Evolutionary conservation across 2,888 invertebrate genomes (phyloP).

Genomic region (Coenonympha arcania): DNA sequence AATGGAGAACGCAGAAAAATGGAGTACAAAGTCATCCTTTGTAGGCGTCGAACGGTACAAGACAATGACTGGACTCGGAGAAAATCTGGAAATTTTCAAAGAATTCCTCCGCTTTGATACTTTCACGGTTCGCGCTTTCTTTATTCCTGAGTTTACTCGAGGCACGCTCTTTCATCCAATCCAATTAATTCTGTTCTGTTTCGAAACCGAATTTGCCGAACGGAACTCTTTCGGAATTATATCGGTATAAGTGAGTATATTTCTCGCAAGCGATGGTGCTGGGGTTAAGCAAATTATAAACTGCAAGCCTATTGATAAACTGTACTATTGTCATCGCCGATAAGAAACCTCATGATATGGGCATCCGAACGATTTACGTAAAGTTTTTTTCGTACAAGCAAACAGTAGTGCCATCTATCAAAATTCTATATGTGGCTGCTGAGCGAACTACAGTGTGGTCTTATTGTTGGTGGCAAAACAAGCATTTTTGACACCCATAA

Average conservation of each 20-base stretch:
- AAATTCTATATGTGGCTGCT: too few relatives aligned
- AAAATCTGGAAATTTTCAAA: conserved; percentile 32
- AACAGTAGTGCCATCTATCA: too few relatives aligned
- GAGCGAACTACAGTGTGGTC: too few relatives aligned
- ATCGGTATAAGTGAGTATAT: neutral
- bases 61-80: conserved; percentile 24
- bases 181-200: conserved; percentile 5
- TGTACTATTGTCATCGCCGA: too few relatives aligned
- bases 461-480: too few relatives aligned
- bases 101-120: conserved; percentile 23
- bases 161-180: conserved; percentile 2
- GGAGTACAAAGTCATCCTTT: conserved; percentile 39
- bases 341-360: too few relatives aligned
- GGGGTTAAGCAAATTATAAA: neutral
- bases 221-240: neutral
- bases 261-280: neutral
- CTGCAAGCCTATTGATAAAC: too few relatives aligned
- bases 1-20: conserved; percentile 55
- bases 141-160: neutral
- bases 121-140: conserved; percentile 9
- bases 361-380: too few relatives aligned
- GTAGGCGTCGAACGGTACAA: conserved; percentile 23
- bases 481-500: too few relatives aligned
- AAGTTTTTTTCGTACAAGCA: too few relatives aligned
- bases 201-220: neutral